Evolutionary conservation across 2,113 vertebrate species (phyloP).

Genomic region (Stegastes partitus): DNA sequence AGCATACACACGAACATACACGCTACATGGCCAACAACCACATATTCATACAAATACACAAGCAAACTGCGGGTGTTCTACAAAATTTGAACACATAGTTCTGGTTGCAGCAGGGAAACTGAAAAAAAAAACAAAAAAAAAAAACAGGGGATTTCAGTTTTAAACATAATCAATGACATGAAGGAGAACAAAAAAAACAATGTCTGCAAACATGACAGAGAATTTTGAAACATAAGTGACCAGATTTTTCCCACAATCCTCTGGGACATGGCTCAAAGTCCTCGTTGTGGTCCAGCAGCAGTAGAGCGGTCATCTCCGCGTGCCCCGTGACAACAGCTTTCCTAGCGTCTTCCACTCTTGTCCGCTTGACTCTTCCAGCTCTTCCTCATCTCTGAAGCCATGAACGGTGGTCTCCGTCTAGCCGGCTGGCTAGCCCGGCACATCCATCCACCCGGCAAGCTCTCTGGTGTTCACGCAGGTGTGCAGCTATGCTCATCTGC

Average conservation of each 20-base stretch:
- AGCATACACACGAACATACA: slow-evolving; percentile 59
- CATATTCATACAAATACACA: slow-evolving; percentile 62
- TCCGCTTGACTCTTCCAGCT: background rate
- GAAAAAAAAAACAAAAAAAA: slow-evolving; percentile 23
- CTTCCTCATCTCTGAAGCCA: slow-evolving; percentile 48
- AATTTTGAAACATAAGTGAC: slow-evolving; percentile 62
- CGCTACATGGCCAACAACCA: slow-evolving; percentile 52
- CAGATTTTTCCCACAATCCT: slow-evolving; percentile 67
- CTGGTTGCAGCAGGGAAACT: slow-evolving; percentile 68
- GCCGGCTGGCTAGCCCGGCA: slow-evolving; percentile 49
- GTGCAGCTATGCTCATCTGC: slow-evolving; percentile 57
- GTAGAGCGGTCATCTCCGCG: slow-evolving; percentile 51
- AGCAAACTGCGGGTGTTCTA: slow-evolving; percentile 55
- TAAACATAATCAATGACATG: slow-evolving; percentile 54
- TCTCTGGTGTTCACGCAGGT: slow-evolving; percentile 40
- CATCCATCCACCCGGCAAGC: slow-evolving; percentile 55
- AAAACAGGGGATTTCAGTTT: slow-evolving; percentile 26
- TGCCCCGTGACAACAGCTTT: slow-evolving; percentile 26
- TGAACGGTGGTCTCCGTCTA: slow-evolving; percentile 54
- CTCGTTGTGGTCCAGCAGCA: slow-evolving; percentile 73
- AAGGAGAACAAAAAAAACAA: slow-evolving; percentile 41
- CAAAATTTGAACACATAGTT: slow-evolving; percentile 56
- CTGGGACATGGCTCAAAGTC: slow-evolving; percentile 76
- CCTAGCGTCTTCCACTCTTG: slow-evolving; percentile 8
- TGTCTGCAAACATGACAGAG: slow-evolving; percentile 49